Base-by-base conservation (phyloP, 2,888 invertebrate genomes). In the Lymantria dispar region DNA sequence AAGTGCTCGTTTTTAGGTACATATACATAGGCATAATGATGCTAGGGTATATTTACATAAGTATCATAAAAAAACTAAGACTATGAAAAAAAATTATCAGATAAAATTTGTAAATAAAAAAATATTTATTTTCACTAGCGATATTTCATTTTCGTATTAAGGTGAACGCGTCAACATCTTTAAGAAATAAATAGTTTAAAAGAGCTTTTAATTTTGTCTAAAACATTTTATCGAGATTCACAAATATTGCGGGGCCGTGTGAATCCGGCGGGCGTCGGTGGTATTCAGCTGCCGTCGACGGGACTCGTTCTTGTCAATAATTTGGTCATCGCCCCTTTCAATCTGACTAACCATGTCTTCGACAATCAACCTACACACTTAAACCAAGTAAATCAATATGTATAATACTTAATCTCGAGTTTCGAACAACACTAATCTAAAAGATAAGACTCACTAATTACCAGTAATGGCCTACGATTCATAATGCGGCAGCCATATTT, bases 271-370 rank as follows among this genome's bases (percentile, higher is more conserved):
- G 65, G 64, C 64, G 62, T 56, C 64, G 64, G 61, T 64, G 67
- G 53, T 22, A 22, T 5, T 33, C 33, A 10, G 10, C 13, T 8
- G 14, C 40, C 8, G 7, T 14, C 15, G 40, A 55, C 75, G 82
- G 80, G 83, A 82, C 83, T 78, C 75, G 85, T 83, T 87, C 83
- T 82, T 76, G 74, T 79, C 82, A 83, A 86, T 88, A 85, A 85
- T 80, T 84, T 87, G 88, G 88, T 85, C 87, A 88, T 83, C 83
- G 87, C 83, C 83, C 85, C 76, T 72, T 61, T 68, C 61, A 54
- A 48, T 56, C 45, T 56, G 58, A 58, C 61, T 60, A 64, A 61
- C 63, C 64, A 62, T 58, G 68, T 63, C 60, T 60, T 58, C 61
- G 68, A 64, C 64, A 64, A 67, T 58, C 68, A 64, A 62, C 66